Evolutionary conservation across 2,113 vertebrate genomes (phyloP).

Genomic region (Clarias magur): DNA sequence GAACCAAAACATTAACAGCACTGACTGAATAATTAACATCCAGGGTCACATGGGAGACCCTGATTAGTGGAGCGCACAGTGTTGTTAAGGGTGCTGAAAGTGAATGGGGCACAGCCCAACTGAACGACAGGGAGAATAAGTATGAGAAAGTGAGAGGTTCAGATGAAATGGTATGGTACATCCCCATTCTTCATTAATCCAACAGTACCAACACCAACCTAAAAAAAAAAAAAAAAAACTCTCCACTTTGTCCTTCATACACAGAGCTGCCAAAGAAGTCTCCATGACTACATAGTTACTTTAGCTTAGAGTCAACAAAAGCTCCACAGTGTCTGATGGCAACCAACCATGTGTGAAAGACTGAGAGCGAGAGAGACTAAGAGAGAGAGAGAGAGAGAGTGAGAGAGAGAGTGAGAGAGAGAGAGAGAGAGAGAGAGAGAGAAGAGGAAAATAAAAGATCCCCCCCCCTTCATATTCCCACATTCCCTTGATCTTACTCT

Average conservation of each 20-base stretch:
- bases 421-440: slow-evolving; percentile 28
- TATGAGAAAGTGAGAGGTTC: background rate
- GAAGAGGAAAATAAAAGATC: slow-evolving; percentile 24
- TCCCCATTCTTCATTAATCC: background rate
- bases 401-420: slow-evolving; percentile 38
- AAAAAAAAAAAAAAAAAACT: background rate
- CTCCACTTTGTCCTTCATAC: slow-evolving; percentile 41
- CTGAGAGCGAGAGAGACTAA: background rate
- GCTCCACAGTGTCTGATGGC: slow-evolving; percentile 54
- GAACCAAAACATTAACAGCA: background rate
- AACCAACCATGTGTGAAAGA: slow-evolving; percentile 40
- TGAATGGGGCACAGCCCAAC: too few relatives aligned
- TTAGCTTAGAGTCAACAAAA: slow-evolving; percentile 64
- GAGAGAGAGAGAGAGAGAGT: background rate
- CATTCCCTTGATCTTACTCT: background rate
- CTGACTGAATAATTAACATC: slow-evolving; percentile 8
- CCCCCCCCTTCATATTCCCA: background rate
- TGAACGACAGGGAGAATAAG: background rate
- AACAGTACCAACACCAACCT: slow-evolving; percentile 39
- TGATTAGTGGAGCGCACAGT: background rate
- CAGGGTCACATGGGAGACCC: background rate
- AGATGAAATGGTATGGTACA: background rate
- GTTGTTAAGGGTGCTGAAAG: background rate
- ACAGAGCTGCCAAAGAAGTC: slow-evolving; percentile 54
- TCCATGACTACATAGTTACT: slow-evolving; percentile 64